Evolutionary conservation across 2,797 vertebrate genomes (phyloP), one percentile per base, ranked within the genome.

Genomic region (Dryobates pubescens): DNA sequence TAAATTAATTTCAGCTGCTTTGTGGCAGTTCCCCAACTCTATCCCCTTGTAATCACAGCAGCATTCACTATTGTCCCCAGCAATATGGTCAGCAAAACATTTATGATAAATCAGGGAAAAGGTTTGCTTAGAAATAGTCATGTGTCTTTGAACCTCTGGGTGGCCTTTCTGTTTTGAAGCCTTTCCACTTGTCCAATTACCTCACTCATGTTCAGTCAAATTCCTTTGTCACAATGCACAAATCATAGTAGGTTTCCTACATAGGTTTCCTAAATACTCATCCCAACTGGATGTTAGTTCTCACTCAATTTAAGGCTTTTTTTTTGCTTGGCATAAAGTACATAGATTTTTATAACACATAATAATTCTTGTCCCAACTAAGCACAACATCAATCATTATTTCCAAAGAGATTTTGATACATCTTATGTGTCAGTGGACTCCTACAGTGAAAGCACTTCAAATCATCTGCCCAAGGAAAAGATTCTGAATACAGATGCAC

Each of bases 311-410:
- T 78, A 84, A 86, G 36, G 8, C 0, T 89, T 90, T 75, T 47
- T 47, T 87, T 82, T 81, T 83, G 5, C 58, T 79, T 86, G 88
- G 68, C 54, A 70, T 76, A 45, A 1, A 17, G 61, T 76, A 58
- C 19, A 64, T 16, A 49, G 30, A 82, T 77, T 92, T 86, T 90
- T 65, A 65, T 79, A 92, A 67, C 49, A 78, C 63, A 51, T 72
- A 65, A 57, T 78, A 78, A 91, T 58, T 91, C 94, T 36, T 89
- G 32, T 58, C 86, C 34, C 61, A 91, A 89, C 86, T 71, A 88
- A 79, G 15, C 32, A 88, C 64, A 91, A 79, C 29, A 68, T 84
- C 57, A 76, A 51, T 84, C 71, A 71, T 76, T 91, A 70, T 74
- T 86, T 93, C 58, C 74, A 74, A 79, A 77, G 56, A 90, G 10